Conservation (phyloP, 1,140 invertebrate genomes). For the Mercenaria mercenaria region DNA sequence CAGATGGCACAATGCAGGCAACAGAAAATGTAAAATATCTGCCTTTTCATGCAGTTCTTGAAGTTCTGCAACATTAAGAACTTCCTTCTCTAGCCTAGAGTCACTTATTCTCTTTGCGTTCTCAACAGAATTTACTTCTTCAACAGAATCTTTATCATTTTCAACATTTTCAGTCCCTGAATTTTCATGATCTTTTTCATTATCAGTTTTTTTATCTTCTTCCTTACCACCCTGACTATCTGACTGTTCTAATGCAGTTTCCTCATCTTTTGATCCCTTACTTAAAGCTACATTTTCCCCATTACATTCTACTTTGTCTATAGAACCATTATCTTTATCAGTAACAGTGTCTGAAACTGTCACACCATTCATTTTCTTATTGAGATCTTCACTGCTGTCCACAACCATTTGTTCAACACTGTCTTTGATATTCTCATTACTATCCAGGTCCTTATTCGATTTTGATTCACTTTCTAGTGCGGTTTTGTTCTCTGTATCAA, state of each 20-base stretch:
- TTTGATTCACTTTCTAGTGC: not conserved
- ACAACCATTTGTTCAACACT: not conserved
- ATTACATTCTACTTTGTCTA: not conserved
- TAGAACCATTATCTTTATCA: not conserved
- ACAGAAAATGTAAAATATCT: conserved; percentile 58
- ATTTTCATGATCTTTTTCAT: not conserved
- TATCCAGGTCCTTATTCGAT: not conserved
- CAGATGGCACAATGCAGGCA: conserved; percentile 59
- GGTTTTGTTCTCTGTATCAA: not conserved
- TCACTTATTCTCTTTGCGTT: not conserved
- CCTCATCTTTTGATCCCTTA: not conserved
- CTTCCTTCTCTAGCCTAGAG: conserved; percentile 43
- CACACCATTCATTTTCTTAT: not conserved
- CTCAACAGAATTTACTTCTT: not conserved
- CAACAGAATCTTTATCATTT: not conserved
- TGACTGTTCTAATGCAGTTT: not conserved
- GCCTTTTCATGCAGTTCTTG: conserved; percentile 49
- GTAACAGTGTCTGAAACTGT: not conserved
- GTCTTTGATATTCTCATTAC: conserved; percentile 44
- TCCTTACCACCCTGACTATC: not conserved
- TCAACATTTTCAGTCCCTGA: not conserved
- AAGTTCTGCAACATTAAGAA: conserved; percentile 49
- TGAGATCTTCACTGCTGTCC: not conserved
- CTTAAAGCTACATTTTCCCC: not conserved
- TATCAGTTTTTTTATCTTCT: not conserved